Evolutionary conservation across 2,888 invertebrate species (phyloP), one percentile per base, ranked within the genome.

Genomic region (Ashinkailepas kermadecensis): DNA sequence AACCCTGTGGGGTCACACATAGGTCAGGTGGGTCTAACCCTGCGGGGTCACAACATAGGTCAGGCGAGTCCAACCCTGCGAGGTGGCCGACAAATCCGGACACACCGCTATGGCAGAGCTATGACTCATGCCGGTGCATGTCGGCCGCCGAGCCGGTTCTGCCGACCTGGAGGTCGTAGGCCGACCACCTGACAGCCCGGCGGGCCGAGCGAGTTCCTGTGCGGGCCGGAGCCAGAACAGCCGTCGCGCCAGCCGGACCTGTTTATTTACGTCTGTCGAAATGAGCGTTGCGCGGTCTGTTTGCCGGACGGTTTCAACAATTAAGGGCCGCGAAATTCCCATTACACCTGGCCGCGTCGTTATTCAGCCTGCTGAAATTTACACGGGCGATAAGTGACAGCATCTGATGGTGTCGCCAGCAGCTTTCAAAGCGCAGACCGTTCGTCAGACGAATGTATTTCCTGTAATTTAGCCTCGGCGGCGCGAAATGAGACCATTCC

Each of bases 401-500:
- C 1, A 4, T 0, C 62, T 62, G 18, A 62, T 18, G 62, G 62
- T 25, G 65, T 65, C 65, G 25, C 67, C 2, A 25, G 67, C 67
- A n/a, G 67, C 67, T 8, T 23, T 65, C 10, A 65, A 65, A n/a
- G 65, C 65, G 9, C 8, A 23, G 15, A 25, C 13, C 67, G 67
- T 67, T 25, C 67, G 67, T 67, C 67, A 67, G 25, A 25, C 67
- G 67, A 67, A 67, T 67, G 67, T 67, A n/a, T 67, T 67, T 67
- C 67, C 67, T 67, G 67, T 67, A 67, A 67, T 67, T 67, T 67
- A 67, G 67, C 67, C 25, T 67, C 25, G 25, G 10, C 67, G 67
- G n/a, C 67, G 67, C 74, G 54, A 74, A 74, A 74, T 74, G 74
- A 74, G 74, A 74, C 74, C 74, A 74, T 74, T 74, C 74, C 54